Percentiles rank a stretch among this genome's conserved stretches.
Conservation (phyloP, 2,797 vertebrate species). For the Chaetodon trifasciatus region DNA sequence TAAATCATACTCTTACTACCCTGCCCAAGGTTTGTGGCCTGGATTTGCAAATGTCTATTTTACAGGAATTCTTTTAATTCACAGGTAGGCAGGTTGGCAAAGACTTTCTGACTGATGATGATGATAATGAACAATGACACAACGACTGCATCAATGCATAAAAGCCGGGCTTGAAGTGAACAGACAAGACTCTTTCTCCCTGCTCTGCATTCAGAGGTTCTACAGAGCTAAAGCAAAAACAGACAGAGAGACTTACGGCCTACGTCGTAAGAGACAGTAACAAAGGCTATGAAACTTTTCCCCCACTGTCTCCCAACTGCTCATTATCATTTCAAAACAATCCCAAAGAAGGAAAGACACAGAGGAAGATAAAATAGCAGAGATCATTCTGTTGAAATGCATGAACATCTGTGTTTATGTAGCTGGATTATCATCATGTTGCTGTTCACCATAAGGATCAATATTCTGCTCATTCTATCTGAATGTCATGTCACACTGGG, state of each 20-base stretch:
- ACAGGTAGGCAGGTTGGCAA: neutral
- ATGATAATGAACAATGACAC: conserved; percentile 25
- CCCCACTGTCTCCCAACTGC: neutral
- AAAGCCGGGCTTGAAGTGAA: conserved; percentile 14
- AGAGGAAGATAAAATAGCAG: neutral
- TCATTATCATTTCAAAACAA: neutral
- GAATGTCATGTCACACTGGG: neutral
- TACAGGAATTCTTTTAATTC: neutral
- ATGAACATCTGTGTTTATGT: neutral
- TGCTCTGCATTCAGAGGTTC: conserved; percentile 12
- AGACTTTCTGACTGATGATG: neutral
- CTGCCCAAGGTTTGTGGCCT: neutral
- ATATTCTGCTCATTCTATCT: conserved; percentile 24
- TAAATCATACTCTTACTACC: neutral
- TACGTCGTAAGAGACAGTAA: neutral
- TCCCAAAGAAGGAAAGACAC: neutral
- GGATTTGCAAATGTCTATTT: conserved; percentile 6
- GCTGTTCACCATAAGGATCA: conserved; percentile 1
- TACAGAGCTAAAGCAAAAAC: conserved; percentile 7
- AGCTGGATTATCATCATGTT: neutral
- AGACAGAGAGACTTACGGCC: neutral
- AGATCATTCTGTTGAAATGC: neutral
- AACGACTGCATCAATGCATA: neutral
- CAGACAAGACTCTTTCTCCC: neutral
- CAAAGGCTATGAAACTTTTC: neutral